Percentiles rank a stretch among this genome's conserved stretches.
These are phyloP conservation scores for Syrmaticus mikado DNA, from an alignment of 2,113 vertebrate species.

Conservation along the genomic window DNA sequence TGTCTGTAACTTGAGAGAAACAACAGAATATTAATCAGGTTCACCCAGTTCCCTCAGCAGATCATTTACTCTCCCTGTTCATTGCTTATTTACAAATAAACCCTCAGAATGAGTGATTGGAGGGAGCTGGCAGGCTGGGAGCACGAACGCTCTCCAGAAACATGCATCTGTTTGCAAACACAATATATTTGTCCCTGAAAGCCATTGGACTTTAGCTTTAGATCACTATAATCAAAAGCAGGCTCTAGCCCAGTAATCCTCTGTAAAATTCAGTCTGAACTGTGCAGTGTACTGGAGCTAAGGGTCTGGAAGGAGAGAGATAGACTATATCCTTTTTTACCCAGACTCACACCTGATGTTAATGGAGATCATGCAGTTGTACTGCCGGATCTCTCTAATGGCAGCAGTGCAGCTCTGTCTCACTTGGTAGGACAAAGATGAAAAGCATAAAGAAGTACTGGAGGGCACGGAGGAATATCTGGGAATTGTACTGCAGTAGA, in stretches of 20 bases:
- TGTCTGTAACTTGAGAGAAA: conserved; percentile 5
- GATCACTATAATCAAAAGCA: conserved; percentile 5
- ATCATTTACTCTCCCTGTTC: conserved; percentile 11
- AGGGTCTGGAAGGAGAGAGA: neutral
- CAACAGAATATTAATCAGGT: conserved; percentile 49
- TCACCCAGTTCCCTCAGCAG: neutral
- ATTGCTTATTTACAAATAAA: conserved; percentile 39
- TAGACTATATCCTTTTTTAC: neutral
- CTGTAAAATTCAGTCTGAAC: conserved; percentile 6
- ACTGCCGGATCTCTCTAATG: neutral
- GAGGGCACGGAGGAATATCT: neutral
- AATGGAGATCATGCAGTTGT: neutral
- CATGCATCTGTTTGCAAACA: conserved; percentile 6
- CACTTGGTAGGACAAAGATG: neutral
- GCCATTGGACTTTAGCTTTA: conserved; percentile 11
- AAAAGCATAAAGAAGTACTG: neutral
- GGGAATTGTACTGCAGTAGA: neutral
- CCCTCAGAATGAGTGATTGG: neutral
- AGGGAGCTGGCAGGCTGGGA: neutral
- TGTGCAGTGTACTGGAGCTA: neutral
- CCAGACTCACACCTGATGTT: neutral
- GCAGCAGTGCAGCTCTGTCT: neutral
- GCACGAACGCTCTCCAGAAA: neutral
- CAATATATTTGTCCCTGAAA: conserved; percentile 13
- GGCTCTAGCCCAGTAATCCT: neutral